Percentiles rank a stretch among this genome's conserved stretches.
These are phyloP conservation scores for Myiopsitta monachus DNA, from an alignment of 2,113 vertebrate genomes.

Conservation along the genomic window DNA sequence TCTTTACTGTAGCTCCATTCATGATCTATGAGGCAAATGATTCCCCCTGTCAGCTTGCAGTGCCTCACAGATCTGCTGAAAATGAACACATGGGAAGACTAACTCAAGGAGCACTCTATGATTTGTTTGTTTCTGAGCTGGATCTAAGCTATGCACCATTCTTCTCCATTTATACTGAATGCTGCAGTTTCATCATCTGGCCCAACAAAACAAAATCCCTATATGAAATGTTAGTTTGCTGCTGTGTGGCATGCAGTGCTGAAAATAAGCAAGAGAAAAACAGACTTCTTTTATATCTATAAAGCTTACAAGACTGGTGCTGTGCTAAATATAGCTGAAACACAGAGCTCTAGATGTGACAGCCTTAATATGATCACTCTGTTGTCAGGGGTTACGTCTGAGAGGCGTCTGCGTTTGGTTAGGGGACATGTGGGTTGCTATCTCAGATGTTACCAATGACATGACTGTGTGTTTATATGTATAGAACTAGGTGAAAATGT, in stretches of 20 bases:
- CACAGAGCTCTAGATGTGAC: neutral
- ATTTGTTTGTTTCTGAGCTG: neutral
- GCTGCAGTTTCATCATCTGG: neutral
- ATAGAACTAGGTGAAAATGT: neutral
- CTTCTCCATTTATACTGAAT: neutral
- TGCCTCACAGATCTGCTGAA: slow-evolving; percentile 3
- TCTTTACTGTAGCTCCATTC: slow-evolving; percentile 38
- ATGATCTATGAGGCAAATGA: slow-evolving; percentile 58
- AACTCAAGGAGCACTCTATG: neutral
- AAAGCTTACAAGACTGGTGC: neutral
- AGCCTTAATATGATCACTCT: neutral
- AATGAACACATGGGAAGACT: slow-evolving; percentile 14
- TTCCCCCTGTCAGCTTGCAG: slow-evolving; percentile 47
- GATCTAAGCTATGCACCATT: neutral
- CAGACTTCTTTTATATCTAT: neutral
- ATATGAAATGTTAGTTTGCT: neutral
- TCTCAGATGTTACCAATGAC: neutral
- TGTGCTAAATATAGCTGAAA: slow-evolving; percentile 37
- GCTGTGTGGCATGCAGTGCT: neutral
- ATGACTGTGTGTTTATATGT: neutral
- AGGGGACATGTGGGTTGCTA: neutral
- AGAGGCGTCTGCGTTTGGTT: neutral
- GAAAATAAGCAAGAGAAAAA: slow-evolving; percentile 9
- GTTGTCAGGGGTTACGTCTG: neutral
- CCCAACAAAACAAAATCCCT: neutral